Conservation (phyloP, 2,888 invertebrate species). For the Eudasyphora cyanicolor region DNA sequence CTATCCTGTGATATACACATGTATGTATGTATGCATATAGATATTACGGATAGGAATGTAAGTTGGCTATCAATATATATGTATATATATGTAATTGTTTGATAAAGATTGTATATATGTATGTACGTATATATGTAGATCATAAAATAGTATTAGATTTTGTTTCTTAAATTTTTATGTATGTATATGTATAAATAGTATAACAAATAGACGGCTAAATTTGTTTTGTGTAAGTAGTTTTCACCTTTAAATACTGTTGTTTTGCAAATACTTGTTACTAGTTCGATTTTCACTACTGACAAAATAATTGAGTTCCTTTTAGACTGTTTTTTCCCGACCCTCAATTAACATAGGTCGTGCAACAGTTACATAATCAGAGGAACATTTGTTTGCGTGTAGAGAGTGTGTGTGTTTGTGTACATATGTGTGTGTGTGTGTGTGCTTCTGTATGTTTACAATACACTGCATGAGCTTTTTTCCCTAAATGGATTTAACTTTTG, state of each 20-base stretch:
- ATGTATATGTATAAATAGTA: slow-evolving; percentile 31
- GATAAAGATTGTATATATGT: background rate
- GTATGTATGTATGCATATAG: background rate
- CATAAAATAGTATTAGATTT: slow-evolving; percentile 14
- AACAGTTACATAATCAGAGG: slow-evolving; percentile 25
- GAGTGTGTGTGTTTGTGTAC: background rate
- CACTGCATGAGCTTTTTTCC: slow-evolving; percentile 93
- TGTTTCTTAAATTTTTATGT: background rate
- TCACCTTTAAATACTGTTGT: slow-evolving; percentile 29
- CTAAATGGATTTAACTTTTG: slow-evolving; percentile 97
- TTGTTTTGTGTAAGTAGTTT: background rate
- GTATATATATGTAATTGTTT: background rate
- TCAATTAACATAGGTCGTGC: background rate
- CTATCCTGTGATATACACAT: background rate
- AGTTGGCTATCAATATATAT: too few relatives aligned
- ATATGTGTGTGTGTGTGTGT: background rate
- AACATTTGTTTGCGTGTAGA: slow-evolving; percentile 11
- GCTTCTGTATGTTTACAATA: slow-evolving; percentile 84
- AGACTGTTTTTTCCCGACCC: background rate
- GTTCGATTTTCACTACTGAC: slow-evolving; percentile 38
- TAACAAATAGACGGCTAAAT: slow-evolving; percentile 51
- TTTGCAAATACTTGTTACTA: background rate
- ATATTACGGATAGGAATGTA: too few relatives aligned
- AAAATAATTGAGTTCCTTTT: slow-evolving; percentile 61
- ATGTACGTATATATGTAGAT: slow-evolving; percentile 8